Evolutionary conservation across 1,140 invertebrate genomes (phyloP), one percentile per base, ranked within the genome.

Genomic region (Mercenaria mercenaria): DNA sequence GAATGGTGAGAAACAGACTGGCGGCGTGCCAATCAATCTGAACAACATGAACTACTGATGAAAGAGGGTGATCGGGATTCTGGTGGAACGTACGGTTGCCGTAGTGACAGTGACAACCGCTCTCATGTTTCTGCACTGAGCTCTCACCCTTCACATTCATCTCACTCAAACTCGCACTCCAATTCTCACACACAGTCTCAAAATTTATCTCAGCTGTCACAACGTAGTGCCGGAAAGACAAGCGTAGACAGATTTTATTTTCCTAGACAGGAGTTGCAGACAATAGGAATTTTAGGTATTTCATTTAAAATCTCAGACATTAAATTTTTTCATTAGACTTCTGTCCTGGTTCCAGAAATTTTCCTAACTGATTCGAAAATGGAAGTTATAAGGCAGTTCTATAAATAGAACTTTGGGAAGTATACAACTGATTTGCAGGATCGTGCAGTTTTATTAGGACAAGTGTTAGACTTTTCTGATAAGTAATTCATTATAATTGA

Each of bases 191-290:
- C 81, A 37, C 90, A 89, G 34, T 95, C 95, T 20, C 93, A 94
- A 81, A 95, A 95, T 50, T 95, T 95, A 41, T 94, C 95, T 50
- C 98, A 98, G 0, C 95, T 95, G n/a, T 93, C 91, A 74, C 85
- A 93, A 26, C 97, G 97, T 94, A 97, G 97, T 26, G 81, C 26
- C 50, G 80, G 88, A 11, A 89, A 89, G 41, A 91, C 90, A 39
- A 97, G 97, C 64, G 98, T 98, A 92, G 98, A 99, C 56, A 97
- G 97, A 91, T 95, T 98, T 10, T 96, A 97, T 0, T 97, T 98
- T 74, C 97, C 98, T 0, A 96, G 98, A 69, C 97, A 97, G 23
- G 96, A 98, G 87, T 96, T 99, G 0, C 97, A 97, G 6, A 98
- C 98, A 67, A 96, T 98, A 37, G 98, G 98, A 88, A 97, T 98